Base-by-base conservation (phyloP, 2,888 invertebrate species). In the Dynastes tityus region DNA sequence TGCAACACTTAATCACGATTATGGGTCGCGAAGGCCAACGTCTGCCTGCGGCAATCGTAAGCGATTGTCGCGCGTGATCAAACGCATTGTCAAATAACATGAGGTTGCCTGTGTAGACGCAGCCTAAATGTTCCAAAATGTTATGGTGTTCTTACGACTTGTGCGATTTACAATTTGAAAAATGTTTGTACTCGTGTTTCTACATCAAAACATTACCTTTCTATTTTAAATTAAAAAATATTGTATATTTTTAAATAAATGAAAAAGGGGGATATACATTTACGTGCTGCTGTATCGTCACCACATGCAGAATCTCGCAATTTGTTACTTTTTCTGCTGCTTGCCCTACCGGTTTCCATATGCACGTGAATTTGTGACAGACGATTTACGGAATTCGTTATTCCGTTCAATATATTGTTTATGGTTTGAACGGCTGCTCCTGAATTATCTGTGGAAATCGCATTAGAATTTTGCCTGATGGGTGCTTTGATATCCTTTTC, bases 361-460 rank as follows among this genome's bases (percentile, higher is more conserved):
- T 65, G 67, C 2, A 78, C 73, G 9, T 79, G 78, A 49, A 78
- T 61, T 45, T 79, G 64, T 29, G 88, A 87, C 1, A 88, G 80
- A 68, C 87, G 82, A 80, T 89, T 88, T 0, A 88, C 87, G 1
- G 88, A 88, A 68, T 86, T 84, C 0, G 88, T 87, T 64, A 88
- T 88, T 16, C 88, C 88, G 68, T 84, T 86, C 9, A 88, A 81
- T 40, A 88, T 88, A 79, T 87, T 87, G 77, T 88, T 88, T 73
- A 88, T 88, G 0, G 88, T 88, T 74, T 83, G 82, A 8, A 87
- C 86, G 4, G 88, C 87, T 4, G 87, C 87, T 29, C 87, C 87
- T n/a, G 84, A 84, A 68, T 84, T 84, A 64, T 88, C 88, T 3
- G 87, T 88, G 37, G 84, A 81, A 64, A 88, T 87, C 2, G 84